Evolutionary conservation across 1,140 invertebrate species (phyloP), one percentile per base, ranked within the genome.

Genomic region (Leptonema lineaticorne): DNA sequence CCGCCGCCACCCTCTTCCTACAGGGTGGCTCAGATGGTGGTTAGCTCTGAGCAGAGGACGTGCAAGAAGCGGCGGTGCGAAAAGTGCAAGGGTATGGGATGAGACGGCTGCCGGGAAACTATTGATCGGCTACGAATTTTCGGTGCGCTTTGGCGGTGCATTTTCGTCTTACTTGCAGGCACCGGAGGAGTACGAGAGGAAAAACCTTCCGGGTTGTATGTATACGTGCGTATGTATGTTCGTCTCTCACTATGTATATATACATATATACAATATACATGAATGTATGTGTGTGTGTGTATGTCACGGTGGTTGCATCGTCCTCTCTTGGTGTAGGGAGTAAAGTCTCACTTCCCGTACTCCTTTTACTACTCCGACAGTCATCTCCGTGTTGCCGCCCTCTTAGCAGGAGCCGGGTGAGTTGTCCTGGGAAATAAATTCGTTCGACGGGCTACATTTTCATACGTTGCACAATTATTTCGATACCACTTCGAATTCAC

Each of bases 71-170:
- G 59, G 58, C 30, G 69, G 53, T 59, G 46, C 65, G 68, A 68
- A 63, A 71, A 65, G 66, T 46, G 45, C 45, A 29, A 29, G 45
- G 62, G 62, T n/a, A 58, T 48, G 41, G 58, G 57, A 57, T 69
- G 70, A 72, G 67, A 69, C 70, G 65, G 70, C 56, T 63, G 67
- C 59, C 67, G 67, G 64, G 46, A 69, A 72, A 72, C 71, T 72
- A 72, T 72, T 72, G 71, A 72, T 72, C 71, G 71, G 67, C 67
- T 63, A 69, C 68, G 71, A 72, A 72, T 67, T 67, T 72, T 72
- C 68, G 71, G 71, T 72, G 68, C 70, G 70, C 70, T 69, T 45
- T 50, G 69, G 50, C 33, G 66, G 57, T 69, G 70, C 70, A 72
- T 66, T 69, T 72, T 65, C 67, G 70, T 69, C 70, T 69, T 69